Evolutionary conservation across 1,140 invertebrate species (phyloP).

Genomic region (Atopsyche davidsoni): DNA sequence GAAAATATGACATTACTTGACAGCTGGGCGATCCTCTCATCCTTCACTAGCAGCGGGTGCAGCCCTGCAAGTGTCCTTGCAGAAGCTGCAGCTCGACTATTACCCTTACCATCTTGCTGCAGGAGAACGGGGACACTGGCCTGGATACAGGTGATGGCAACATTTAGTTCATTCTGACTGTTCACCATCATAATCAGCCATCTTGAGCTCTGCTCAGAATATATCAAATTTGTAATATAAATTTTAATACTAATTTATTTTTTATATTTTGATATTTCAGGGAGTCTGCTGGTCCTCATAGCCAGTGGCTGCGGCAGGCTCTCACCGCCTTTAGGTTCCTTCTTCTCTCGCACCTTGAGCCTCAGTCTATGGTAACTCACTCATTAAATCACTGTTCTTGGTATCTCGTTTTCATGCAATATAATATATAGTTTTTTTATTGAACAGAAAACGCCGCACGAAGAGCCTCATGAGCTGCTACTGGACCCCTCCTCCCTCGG

Average conservation of each 20-base stretch:
- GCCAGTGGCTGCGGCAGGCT: constrained; percentile 68
- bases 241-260: not conserved
- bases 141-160: constrained; percentile 57
- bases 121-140: constrained; percentile 83
- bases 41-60: constrained; percentile 83
- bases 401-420: no score
- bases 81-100: constrained; percentile 88
- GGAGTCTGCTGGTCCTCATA: constrained; percentile 60
- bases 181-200: no score
- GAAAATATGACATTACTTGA: no score
- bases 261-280: constrained; percentile 34
- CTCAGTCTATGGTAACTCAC: constrained; percentile 20
- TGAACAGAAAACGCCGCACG: constrained; percentile 30
- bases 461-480: constrained; percentile 35
- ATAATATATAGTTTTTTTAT: no score
- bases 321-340: constrained; percentile 60
- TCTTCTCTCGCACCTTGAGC: constrained; percentile 58
- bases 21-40: constrained; percentile 75
- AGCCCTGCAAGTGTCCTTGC: constrained; percentile 86
- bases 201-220: not conserved
- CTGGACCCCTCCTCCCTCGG: constrained; percentile 21
- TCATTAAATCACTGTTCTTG: no score
- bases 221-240: not conserved
- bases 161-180: not conserved
- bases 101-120: constrained; percentile 95